A percentile compares a stretch with the other conserved stretches of the same genome.
phyloP scores from a whole-genome alignment of 2,113 vertebrate species.

The Maccullochella peelii region DNA sequence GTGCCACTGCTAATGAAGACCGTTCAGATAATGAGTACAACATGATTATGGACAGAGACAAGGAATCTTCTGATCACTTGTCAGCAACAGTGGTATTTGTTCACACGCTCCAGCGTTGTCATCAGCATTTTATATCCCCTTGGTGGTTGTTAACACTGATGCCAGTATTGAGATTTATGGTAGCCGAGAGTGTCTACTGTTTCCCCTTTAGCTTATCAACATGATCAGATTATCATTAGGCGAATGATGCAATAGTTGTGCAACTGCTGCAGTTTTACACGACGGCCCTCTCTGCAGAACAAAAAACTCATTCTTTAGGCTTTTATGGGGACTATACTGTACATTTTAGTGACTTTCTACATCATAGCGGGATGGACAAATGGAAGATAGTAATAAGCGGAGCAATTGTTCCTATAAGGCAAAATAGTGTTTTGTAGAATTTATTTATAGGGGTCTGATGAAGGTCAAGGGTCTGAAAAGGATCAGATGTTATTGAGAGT shows the following conservation, averaged over 20 bases:
- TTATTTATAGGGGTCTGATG: conserved; percentile 19
- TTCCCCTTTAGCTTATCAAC: conserved; percentile 66
- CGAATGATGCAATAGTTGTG: conserved; percentile 57
- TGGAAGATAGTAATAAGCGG: conserved; percentile 21
- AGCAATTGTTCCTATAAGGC: conserved; percentile 17
- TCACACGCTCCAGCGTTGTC: conserved; percentile 38
- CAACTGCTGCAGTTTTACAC: conserved; percentile 41
- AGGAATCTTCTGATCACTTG: conserved; percentile 61
- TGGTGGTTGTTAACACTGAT: conserved; percentile 68
- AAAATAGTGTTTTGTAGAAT: conserved; percentile 23
- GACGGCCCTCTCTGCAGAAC: neutral
- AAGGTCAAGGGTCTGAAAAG: conserved; percentile 44
- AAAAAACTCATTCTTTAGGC: conserved; percentile 31
- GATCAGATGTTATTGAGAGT: conserved; percentile 37
- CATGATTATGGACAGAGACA: conserved; percentile 70
- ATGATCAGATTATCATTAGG: conserved; percentile 64
- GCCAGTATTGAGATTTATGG: conserved; percentile 71
- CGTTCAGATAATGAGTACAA: conserved; percentile 77
- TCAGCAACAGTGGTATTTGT: conserved; percentile 51
- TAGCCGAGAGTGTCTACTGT: conserved; percentile 46
- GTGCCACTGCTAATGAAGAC: conserved; percentile 71
- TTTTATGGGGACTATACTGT: conserved; percentile 32
- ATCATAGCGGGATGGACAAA: conserved; percentile 32
- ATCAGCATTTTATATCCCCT: conserved; percentile 69
- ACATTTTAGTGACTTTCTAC: conserved; percentile 41